A percentile compares a stretch with the other conserved stretches of the same genome.
Conservation (phyloP, 1,140 invertebrate genomes). For the Varroa destructor region DNA sequence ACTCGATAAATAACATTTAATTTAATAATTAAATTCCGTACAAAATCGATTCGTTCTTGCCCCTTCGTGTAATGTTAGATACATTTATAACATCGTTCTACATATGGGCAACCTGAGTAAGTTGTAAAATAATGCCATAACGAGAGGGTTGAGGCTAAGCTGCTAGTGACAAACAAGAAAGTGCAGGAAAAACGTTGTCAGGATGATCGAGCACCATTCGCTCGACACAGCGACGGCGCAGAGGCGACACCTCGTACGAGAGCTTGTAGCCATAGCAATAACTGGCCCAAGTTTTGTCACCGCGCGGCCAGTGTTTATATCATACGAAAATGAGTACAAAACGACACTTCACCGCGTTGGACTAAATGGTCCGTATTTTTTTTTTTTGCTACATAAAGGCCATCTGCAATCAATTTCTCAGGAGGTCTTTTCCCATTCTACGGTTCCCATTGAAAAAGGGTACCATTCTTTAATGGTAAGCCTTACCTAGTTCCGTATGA, state of each 20-base stretch:
- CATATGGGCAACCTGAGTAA: too few relatives aligned
- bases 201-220: conserved; percentile 1
- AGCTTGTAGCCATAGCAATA: conserved; percentile 1
- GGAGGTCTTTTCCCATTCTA: background rate
- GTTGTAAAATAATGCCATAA: too few relatives aligned
- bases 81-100: too few relatives aligned
- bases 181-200: background rate
- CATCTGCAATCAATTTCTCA: background rate
- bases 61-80: too few relatives aligned
- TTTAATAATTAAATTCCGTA: too few relatives aligned
- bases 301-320: background rate
- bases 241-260: background rate
- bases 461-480: conserved; percentile 45
- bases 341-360: background rate
- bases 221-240: background rate
- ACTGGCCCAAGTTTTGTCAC: background rate
- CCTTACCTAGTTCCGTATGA: conserved; percentile 57
- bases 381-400: background rate
- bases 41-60: too few relatives aligned
- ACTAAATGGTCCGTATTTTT: background rate
- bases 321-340: too few relatives aligned
- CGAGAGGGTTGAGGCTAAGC: background rate
- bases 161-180: background rate
- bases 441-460: conserved; percentile 35
- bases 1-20: too few relatives aligned